Evolutionary conservation across 1,140 invertebrate genomes (phyloP).

Genomic region (Drosophila nebulosa): DNA sequence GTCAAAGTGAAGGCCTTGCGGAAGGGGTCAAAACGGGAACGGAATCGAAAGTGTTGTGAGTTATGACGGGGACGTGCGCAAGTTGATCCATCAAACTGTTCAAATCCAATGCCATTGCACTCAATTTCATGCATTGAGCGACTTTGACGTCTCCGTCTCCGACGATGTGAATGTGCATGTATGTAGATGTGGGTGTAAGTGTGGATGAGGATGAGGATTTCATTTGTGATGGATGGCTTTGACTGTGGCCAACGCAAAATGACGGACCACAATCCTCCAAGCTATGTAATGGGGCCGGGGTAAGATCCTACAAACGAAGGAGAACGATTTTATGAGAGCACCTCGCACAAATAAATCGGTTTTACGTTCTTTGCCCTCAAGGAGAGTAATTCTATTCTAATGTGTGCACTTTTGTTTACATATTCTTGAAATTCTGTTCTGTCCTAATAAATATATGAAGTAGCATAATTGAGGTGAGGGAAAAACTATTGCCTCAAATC

Average conservation of each 20-base stretch:
- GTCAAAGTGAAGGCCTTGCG: conserved; percentile 66
- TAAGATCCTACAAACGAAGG: not conserved
- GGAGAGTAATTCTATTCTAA: no score
- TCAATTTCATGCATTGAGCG: conserved; percentile 60
- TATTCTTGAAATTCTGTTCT: no score
- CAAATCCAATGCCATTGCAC: conserved; percentile 68
- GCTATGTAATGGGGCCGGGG: not conserved
- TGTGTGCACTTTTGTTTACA: no score
- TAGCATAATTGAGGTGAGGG: no score
- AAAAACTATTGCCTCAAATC: not conserved
- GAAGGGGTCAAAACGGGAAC: not conserved
- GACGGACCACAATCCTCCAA: conserved; percentile 17
- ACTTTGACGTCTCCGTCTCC: conserved; percentile 6
- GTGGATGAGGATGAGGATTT: conserved; percentile 55
- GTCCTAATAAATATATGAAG: no score
- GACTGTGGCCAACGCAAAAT: conserved; percentile 62
- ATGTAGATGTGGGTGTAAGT: conserved; percentile 15
- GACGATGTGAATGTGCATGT: conserved; percentile 26
- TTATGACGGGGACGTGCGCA: conserved; percentile 73
- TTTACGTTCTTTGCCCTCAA: no score
- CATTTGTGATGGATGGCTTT: conserved; percentile 66
- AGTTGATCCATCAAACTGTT: conserved; percentile 78
- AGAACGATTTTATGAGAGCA: not conserved
- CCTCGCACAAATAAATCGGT: no score
- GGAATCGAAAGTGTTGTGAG: conserved; percentile 64